phyloP scores from a whole-genome alignment of 1,140 invertebrate species.

The Lethocerus indicus region DNA sequence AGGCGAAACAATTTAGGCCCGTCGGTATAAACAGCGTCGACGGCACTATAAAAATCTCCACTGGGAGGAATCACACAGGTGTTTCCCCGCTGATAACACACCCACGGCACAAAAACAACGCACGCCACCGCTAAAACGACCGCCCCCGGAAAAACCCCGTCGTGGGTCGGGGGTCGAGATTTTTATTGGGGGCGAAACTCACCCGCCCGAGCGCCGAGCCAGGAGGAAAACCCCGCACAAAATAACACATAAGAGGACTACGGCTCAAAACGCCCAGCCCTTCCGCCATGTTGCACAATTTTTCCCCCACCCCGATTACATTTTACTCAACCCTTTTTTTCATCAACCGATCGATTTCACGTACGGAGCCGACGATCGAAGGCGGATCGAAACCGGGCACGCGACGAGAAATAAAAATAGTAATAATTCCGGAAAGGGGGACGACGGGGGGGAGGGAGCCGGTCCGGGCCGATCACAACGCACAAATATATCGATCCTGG shows the following conservation, averaged over 20 bases:
- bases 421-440: too few relatives aligned
- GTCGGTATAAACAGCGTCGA: too few relatives aligned
- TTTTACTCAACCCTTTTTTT: conserved; percentile 17
- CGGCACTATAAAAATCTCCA: too few relatives aligned
- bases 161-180: neutral
- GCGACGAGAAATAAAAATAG: too few relatives aligned
- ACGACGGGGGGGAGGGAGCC: neutral
- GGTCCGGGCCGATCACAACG: too few relatives aligned
- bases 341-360: conserved; percentile 10
- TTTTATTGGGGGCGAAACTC: neutral
- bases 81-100: conserved; percentile 10
- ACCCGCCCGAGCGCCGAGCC: neutral
- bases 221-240: neutral
- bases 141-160: conserved; percentile 1
- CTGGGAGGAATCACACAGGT: conserved; percentile 17
- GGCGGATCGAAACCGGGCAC: neutral
- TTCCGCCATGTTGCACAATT: conserved; percentile 19
- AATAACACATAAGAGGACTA: conserved; percentile 1
- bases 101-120: neutral
- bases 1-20: too few relatives aligned
- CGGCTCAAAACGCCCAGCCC: conserved; percentile 16
- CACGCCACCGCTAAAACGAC: neutral
- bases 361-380: neutral
- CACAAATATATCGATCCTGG: conserved; percentile 15
- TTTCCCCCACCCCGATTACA: conserved; percentile 14